Percentiles rank a stretch among this genome's conserved stretches.
phyloP scores from a whole-genome alignment of 2,797 vertebrate genomes.

The Odontamblyopus rebecca region DNA sequence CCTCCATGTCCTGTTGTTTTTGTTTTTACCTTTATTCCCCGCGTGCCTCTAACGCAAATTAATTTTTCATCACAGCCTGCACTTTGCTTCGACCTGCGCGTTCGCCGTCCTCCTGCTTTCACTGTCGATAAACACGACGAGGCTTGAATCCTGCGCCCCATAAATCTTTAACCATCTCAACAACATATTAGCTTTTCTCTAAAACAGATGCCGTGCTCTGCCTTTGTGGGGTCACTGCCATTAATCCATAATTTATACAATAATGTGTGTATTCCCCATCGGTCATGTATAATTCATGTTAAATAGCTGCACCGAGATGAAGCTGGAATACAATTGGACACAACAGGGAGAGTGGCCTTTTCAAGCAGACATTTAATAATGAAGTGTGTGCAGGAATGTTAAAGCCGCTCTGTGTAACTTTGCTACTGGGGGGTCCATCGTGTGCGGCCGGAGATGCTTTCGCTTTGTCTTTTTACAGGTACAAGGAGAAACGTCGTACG shows the following conservation, averaged over 20 bases:
- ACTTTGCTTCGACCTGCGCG: slow-evolving; percentile 2
- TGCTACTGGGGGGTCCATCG: neutral
- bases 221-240: slow-evolving; percentile 20
- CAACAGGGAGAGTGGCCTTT: slow-evolving; percentile 2
- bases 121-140: slow-evolving; percentile 7
- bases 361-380: slow-evolving; percentile 1
- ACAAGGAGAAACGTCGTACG: too few species aligned
- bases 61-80: neutral
- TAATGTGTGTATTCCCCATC: slow-evolving; percentile 32
- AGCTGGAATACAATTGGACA: slow-evolving; percentile 2
- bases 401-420: neutral
- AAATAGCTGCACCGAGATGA: slow-evolving; percentile 2
- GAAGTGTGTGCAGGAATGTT: neutral
- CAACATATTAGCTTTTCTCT: neutral
- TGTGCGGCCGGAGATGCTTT: too few species aligned
- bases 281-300: slow-evolving; percentile 33
- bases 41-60: neutral
- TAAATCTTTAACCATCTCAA: neutral
- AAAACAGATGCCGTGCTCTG: neutral
- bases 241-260: slow-evolving; percentile 35
- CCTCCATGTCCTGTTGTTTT: neutral
- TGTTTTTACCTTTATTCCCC: neutral
- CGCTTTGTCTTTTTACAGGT: too few species aligned
- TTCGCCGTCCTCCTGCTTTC: neutral
- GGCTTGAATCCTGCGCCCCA: neutral